Evolutionary conservation across 2,888 invertebrate genomes (phyloP), one percentile per base, ranked within the genome.

Genomic region (Cryptocephalus moraei): DNA sequence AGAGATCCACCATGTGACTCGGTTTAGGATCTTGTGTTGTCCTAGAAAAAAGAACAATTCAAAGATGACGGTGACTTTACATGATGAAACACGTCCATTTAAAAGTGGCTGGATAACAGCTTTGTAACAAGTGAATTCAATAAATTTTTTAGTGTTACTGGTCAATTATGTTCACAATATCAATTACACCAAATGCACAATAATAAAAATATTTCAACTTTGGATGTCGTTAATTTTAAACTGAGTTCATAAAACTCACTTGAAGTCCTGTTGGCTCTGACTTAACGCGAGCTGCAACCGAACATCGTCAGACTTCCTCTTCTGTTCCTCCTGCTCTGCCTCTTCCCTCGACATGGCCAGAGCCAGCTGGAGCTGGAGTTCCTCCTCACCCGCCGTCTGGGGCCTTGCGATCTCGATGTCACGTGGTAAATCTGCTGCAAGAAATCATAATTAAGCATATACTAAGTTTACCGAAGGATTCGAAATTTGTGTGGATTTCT

Each of bases 261-360:
- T 86, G 71, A 90, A 89, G 74, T 92, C 92, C 68, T 91, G 86
- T 73, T 92, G 89, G 71, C 92, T 93, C 75, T 96, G 93, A 53
- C 79, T 79, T 58, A 97, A 77, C 36, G 95, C 96, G 70, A 99
- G 78, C 74, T 96, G 95, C 58, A 99, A 78, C 55, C 96, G 81
- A 54, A 96, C 92, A 73, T 97, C 96, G 71, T 99, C 97, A 58
- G 91, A 91, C 55, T 94, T 85, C 49, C 92, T 77, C 66, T 92
- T 82, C 57, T 92, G 85, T 73, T 95, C 93, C 69, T 96, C 95
- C 60, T 93, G 87, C 66, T 99, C 97, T 32, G 95, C 95, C 75
- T 99, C 99, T 73, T 99, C 99, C 53, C 95, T 83, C 43, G 93
- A 93, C 91, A 99, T 95, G 46, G 97, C 99, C 67, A 99, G 78